phyloP scores from a whole-genome alignment of 30 jellyfish, hydroid and myxozoan species.

The Hydra vulgaris region DNA sequence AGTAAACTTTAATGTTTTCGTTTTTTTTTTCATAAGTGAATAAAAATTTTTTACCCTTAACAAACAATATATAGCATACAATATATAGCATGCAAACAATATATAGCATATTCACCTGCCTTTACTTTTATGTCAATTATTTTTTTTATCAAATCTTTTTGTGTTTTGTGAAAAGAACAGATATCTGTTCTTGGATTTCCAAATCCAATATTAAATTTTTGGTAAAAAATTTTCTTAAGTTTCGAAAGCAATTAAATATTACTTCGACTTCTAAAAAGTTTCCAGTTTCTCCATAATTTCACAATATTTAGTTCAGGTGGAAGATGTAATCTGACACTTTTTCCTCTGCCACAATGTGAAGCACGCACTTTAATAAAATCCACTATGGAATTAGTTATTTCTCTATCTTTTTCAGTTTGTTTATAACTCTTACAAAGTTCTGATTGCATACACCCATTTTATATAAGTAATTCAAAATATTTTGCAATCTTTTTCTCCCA shows the following conservation, averaged over 20 bases:
- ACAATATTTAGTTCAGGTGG: neutral
- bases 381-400: neutral
- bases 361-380: neutral
- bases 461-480: too few species aligned
- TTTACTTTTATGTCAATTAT: neutral
- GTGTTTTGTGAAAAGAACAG: neutral
- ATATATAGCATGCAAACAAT: neutral
- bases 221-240: neutral
- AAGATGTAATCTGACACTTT: neutral
- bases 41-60: neutral
- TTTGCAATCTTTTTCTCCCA: neutral
- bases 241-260: neutral
- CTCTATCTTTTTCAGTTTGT: neutral
- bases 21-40: too few species aligned
- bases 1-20: too few species aligned
- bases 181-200: neutral
- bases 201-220: neutral
- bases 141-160: neutral
- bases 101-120: neutral
- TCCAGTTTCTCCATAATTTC: neutral
- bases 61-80: too few species aligned
- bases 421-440: neutral
- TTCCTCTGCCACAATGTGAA: neutral
- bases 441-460: neutral
- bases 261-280: neutral